These are phyloP conservation scores for Cephus spinipes DNA, from an alignment of 2,888 invertebrate genomes.

Conservation along the genomic window DNA sequence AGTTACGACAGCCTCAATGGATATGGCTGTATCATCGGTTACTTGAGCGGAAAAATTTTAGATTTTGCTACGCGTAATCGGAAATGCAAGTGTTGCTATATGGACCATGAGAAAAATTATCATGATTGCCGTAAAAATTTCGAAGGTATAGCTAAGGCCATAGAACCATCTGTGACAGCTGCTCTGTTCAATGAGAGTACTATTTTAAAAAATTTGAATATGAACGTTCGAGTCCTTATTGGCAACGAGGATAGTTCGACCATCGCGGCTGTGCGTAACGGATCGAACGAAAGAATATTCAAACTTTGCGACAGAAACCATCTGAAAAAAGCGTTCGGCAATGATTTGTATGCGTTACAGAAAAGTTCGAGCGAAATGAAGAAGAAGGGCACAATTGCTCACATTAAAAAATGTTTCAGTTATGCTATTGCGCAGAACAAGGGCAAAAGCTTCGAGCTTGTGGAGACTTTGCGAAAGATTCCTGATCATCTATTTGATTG, in stretches of 20 bases:
- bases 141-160: slow-evolving; percentile 45
- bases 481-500: no score
- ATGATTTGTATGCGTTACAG: slow-evolving; percentile 28
- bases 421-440: slow-evolving; percentile 32
- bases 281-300: slow-evolving; percentile 21
- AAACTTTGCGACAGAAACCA: slow-evolving; percentile 38
- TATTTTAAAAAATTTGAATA: slow-evolving; percentile 30
- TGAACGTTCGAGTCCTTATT: slow-evolving; percentile 35
- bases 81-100: slow-evolving; percentile 33
- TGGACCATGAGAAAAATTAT: slow-evolving; percentile 26
- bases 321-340: slow-evolving; percentile 32
- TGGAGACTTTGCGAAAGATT: neutral
- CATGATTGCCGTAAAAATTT: slow-evolving; percentile 46
- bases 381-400: slow-evolving; percentile 18
- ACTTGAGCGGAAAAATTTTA: slow-evolving; percentile 38
- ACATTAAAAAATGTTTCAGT: slow-evolving; percentile 33
- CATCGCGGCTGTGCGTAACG: slow-evolving; percentile 32
- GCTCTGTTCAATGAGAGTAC: slow-evolving; percentile 26
- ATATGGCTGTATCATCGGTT: slow-evolving; percentile 40
- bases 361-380: slow-evolving; percentile 9
- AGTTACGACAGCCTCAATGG: slow-evolving; percentile 42
- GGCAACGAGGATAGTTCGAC: slow-evolving; percentile 43
- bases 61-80: slow-evolving; percentile 41
- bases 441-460: slow-evolving; percentile 21
- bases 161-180: slow-evolving; percentile 35